Conservation (phyloP, 2,888 invertebrate species). For the Matsumyia berberina region DNA sequence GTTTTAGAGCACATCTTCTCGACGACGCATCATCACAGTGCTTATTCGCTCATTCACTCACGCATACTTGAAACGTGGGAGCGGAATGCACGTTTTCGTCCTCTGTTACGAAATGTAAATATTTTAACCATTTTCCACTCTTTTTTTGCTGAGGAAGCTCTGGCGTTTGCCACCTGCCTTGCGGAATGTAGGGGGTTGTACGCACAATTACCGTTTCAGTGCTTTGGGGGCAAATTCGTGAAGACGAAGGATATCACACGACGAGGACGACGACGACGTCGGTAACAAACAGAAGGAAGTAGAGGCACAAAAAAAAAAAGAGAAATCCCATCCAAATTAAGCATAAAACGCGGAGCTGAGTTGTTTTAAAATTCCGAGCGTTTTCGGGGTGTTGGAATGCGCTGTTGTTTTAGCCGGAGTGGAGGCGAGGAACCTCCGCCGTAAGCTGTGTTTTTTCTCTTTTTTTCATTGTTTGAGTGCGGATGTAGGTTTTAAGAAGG, state of each 20-base stretch:
- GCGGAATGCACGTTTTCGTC: constrained; percentile 23
- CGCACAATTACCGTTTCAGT: constrained; percentile 73
- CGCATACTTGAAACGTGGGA: constrained; percentile 49
- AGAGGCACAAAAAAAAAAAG: too few relatives aligned
- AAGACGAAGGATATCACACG: constrained; percentile 29
- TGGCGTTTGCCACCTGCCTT: constrained; percentile 49
- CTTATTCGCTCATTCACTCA: constrained; percentile 61
- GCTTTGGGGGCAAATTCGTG: constrained; percentile 64
- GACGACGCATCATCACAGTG: constrained; percentile 42
- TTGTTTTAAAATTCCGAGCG: constrained; percentile 68
- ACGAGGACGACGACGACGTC: too few relatives aligned
- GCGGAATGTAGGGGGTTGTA: constrained; percentile 31
- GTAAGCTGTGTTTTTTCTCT: constrained; percentile 28
- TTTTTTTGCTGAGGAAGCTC: constrained; percentile 33
- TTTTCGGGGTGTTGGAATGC: constrained; percentile 67
- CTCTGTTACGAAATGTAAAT: constrained; percentile 67
- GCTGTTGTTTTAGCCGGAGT: constrained; percentile 49
- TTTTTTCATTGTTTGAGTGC: constrained; percentile 13
- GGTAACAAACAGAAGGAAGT: neutral
- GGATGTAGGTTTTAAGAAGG: constrained; percentile 47
- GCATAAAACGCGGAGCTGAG: constrained; percentile 53
- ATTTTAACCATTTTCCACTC: constrained; percentile 62
- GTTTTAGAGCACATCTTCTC: constrained; percentile 45
- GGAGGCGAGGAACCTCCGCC: constrained; percentile 10
- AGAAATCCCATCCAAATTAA: constrained; percentile 72